Evolutionary conservation across 2,888 invertebrate genomes (phyloP), one percentile per base, ranked within the genome.

Genomic region (Cataglyphis cursor): DNA sequence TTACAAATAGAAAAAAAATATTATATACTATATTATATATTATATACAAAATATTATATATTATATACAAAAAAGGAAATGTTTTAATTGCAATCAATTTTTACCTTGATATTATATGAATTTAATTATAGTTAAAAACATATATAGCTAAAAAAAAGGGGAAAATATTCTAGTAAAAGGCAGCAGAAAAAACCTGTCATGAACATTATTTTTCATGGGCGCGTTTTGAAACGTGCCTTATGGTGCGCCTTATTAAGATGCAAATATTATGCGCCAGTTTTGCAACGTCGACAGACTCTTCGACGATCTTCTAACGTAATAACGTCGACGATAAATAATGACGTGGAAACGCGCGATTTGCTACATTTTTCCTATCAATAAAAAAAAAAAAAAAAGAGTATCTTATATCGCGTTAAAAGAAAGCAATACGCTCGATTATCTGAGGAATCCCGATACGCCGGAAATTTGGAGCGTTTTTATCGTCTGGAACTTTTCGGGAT

Each of bases 241-340:
- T 87, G 74, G 85, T 78, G 88, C 78, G 81, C 82, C 89, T 90
- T 90, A 90, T 90, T 90, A 90, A 90, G 90, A 90, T 90, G 90
- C 90, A 90, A 90, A 90, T 90, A 89, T 90, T 90, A 90, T 4
- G 18, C 51, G 90, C 87, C 86, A 82, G 88, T 90, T 90, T 90
- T 86, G 89, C 87, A 90, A 90, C 54, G 61, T 83, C 83, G 85
- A 83, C 86, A 74, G 86, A 78, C 78, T 80, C 82, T 83, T 83
- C 64, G 83, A 73, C 82, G 48, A 48, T 61, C 74, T 51, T 57
- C 62, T 21, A 28, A 2, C 12, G 24, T 80, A 80, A 62, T 84
- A 85, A 89, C 82, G 86, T 82, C 86, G 83, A 81, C 88, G 72
- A 81, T 64, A 83, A 75, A 87, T 85, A 90, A 81, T 89, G 88